phyloP scores from a whole-genome alignment of 1,140 invertebrate species.

The Catajapyx aquilonaris region DNA sequence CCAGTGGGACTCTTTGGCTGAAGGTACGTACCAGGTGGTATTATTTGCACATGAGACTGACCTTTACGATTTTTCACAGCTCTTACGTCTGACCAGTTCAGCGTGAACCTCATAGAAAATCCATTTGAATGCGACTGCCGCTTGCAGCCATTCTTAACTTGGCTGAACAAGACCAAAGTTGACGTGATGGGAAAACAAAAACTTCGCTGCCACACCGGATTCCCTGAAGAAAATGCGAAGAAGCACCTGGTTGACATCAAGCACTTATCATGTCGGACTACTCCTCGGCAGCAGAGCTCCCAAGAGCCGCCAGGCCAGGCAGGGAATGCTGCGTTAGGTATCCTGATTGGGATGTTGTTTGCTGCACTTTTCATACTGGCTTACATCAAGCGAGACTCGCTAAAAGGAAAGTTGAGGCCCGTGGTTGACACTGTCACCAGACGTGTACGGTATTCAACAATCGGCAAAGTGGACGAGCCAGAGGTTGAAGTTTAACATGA shows the following conservation, averaged over 20 bases:
- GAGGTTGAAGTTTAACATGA: conserved; percentile 24
- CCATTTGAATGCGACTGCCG: conserved; percentile 43
- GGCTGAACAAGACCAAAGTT: conserved; percentile 38
- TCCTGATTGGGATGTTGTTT: conserved; percentile 27
- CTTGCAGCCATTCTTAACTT: conserved; percentile 34
- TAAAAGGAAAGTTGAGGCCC: conserved; percentile 34
- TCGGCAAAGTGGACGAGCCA: conserved; percentile 27
- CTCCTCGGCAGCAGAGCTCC: conserved; percentile 12
- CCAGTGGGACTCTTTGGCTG: conserved; percentile 31
- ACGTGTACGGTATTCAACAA: conserved; percentile 51
- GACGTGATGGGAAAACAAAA: conserved; percentile 31
- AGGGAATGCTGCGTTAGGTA: conserved; percentile 29
- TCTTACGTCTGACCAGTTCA: too few relatives aligned
- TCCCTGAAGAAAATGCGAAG: conserved; percentile 12
- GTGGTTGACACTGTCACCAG: conserved; percentile 39
- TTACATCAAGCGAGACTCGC: conserved; percentile 33
- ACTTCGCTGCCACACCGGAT: conserved; percentile 17
- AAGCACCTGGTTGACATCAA: conserved; percentile 21
- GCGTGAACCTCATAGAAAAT: conserved; percentile 43
- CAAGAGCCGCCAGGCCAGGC: conserved; percentile 23
- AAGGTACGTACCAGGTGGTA: conserved; percentile 23
- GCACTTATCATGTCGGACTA: conserved; percentile 16
- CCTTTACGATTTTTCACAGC: too few relatives aligned
- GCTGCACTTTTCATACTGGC: conserved; percentile 29
- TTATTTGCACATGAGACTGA: too few relatives aligned